phyloP scores from a whole-genome alignment of 2,797 vertebrate genomes.

The Anguilla obscura region DNA sequence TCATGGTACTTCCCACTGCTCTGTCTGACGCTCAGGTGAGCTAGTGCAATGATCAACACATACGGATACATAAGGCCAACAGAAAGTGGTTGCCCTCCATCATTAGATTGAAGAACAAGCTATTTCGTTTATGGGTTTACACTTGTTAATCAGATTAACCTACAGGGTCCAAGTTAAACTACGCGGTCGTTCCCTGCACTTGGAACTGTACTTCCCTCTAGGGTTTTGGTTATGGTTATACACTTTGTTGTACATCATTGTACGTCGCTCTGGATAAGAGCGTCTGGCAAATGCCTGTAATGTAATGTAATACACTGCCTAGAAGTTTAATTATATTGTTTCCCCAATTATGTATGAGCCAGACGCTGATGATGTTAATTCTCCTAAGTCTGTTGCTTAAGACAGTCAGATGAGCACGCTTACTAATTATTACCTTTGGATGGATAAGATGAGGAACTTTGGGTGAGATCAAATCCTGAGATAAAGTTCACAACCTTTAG shows the following conservation, averaged over 20 bases:
- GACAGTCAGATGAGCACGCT: neutral
- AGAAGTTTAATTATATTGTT: neutral
- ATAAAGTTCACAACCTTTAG: conserved; percentile 3
- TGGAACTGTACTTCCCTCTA: no score
- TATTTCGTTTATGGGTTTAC: no score
- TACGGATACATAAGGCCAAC: no score
- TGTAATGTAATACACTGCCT: no score
- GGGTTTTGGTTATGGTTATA: no score
- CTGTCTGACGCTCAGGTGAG: neutral
- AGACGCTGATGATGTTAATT: neutral
- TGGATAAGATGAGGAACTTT: neutral
- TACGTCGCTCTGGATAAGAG: no score
- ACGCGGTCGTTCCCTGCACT: no score
- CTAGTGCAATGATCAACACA: neutral
- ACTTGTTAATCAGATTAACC: no score
- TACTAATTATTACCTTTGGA: neutral
- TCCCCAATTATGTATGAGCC: neutral
- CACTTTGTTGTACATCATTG: no score
- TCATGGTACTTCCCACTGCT: no score
- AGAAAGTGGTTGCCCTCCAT: neutral
- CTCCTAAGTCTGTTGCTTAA: neutral
- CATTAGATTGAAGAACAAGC: neutral
- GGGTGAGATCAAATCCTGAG: neutral
- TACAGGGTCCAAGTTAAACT: no score
- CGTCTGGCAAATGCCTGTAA: no score